phyloP scores from a whole-genome alignment of 1,140 invertebrate genomes.

The Drosophila willistoni region DNA sequence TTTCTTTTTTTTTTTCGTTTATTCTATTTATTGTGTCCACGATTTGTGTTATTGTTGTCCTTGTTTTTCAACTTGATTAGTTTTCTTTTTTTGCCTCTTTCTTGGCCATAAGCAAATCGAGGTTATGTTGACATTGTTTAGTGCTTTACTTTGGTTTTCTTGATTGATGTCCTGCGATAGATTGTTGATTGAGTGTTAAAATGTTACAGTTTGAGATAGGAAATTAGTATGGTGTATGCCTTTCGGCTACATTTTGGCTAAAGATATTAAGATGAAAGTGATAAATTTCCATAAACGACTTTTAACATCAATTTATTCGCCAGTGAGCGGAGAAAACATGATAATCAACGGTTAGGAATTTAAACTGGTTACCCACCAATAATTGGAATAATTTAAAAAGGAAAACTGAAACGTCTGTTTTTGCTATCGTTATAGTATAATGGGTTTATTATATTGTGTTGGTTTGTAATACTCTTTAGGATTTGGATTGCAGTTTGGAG shows the following conservation, averaged over 20 bases:
- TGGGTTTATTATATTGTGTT: no score
- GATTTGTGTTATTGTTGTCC: constrained; percentile 43
- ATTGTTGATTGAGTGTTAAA: constrained; percentile 59
- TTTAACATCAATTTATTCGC: constrained; percentile 2
- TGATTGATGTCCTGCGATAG: constrained; percentile 61
- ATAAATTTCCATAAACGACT: constrained; percentile 4
- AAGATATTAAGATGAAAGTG: constrained; percentile 10
- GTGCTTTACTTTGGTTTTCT: constrained; percentile 60
- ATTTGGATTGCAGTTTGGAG: no score
- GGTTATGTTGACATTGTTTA: constrained; percentile 68
- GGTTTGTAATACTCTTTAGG: no score
- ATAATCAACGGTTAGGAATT: background rate
- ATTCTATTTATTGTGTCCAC: constrained; percentile 61
- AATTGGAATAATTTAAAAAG: background rate
- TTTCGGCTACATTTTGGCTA: background rate
- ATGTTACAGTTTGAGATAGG: constrained; percentile 43
- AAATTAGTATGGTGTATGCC: constrained; percentile 8
- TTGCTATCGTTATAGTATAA: no score
- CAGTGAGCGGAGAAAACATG: background rate
- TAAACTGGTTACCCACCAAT: background rate
- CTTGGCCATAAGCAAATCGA: constrained; percentile 56
- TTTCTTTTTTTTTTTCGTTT: constrained; percentile 62
- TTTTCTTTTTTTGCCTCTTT: constrained; percentile 39
- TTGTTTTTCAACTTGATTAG: constrained; percentile 61
- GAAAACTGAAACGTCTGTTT: no score